Evolutionary conservation across 2,113 vertebrate species (phyloP).

Genomic region (Capreolus pygargus): DNA sequence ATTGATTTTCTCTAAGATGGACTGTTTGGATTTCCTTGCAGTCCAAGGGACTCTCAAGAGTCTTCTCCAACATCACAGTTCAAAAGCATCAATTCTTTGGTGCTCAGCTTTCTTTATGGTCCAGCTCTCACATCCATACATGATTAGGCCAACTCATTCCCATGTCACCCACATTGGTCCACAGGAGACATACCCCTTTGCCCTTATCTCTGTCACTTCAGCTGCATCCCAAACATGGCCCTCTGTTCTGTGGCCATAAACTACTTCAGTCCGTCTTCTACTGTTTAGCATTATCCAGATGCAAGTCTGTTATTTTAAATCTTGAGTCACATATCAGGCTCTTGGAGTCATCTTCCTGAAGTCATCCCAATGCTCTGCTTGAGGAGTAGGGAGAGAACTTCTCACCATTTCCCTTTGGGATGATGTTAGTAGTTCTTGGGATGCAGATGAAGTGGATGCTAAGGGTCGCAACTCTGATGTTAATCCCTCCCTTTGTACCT

Average conservation of each 20-base stretch:
- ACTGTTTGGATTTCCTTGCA: background rate
- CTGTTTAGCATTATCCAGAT: background rate
- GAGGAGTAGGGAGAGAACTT: background rate
- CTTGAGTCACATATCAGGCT: background rate
- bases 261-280: background rate
- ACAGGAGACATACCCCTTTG: background rate
- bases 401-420: accelerated
- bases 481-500: background rate
- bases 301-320: background rate
- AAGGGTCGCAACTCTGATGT: background rate
- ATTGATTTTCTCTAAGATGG: background rate
- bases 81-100: background rate
- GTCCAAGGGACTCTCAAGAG: background rate
- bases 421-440: background rate
- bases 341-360: background rate
- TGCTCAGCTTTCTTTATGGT: background rate
- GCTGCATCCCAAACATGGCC: background rate
- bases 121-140: background rate
- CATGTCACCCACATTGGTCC: background rate
- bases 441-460: background rate
- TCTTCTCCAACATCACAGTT: background rate
- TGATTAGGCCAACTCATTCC: background rate
- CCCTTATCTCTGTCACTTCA: background rate
- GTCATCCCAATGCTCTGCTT: background rate
- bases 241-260: background rate